Base-by-base conservation (phyloP, 2,113 vertebrate species). In the Polypterus bichir region DNA sequence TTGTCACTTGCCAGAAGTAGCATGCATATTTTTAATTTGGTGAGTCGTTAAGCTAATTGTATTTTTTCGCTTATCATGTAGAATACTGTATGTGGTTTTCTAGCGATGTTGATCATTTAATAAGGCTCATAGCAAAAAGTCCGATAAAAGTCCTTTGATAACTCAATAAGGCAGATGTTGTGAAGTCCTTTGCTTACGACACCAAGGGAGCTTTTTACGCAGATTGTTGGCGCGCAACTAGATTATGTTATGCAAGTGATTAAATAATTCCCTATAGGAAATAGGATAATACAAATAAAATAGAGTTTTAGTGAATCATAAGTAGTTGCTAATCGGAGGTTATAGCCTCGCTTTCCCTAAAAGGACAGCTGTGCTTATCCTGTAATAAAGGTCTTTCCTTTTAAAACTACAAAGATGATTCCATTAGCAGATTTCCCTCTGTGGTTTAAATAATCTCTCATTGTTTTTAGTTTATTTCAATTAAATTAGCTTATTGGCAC, bases 291-390 rank as follows among this genome's bases (percentile, higher is more conserved):
- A 52, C 6, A 4, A 48, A 47, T 27, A 47, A 10, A 46, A 7
- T 5, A 10, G 48, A 3, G 11, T 6, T 52, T 45, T 3, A 61
- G n/a, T 49, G 9, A 3, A 61, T 7, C 9, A 9, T 44, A 7
- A 46, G 44, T 45, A 61, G 49, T 48, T 52, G 11, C 44, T 62
- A 62, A 62, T 54, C 46, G 27, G 54, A n/a, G 49, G 3, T 62
- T 54, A 62, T 62, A 45, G 53, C 49, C 45, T 46, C 5, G 47
- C 27, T 9, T 52, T 45, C 49, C 45, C 4, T n/a, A 47, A 47
- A 9, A 48, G 9, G 5, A 6, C n/a, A 6, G 9, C 47, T 7
- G 4, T 27, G 27, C 27, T 27, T 27, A 27, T 27, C 27, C 27
- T 27, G 27, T 27, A 27, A 27, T 11, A 54, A 49, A 4, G 49